Evolutionary conservation across 2,888 invertebrate genomes (phyloP), one percentile per base, ranked within the genome.

Genomic region (Xiphydria camelus): DNA sequence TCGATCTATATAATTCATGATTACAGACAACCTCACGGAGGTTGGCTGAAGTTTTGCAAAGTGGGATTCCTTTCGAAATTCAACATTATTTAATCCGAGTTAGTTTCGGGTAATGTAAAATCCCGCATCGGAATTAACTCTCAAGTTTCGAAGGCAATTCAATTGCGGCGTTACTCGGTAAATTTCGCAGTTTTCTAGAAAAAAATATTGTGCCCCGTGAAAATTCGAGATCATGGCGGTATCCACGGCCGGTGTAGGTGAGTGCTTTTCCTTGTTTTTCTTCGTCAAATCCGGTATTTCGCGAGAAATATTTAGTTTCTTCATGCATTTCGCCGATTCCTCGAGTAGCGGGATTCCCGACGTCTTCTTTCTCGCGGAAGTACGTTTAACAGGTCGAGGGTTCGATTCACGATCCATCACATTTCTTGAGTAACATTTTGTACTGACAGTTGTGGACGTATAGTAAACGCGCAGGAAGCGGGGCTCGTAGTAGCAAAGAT

Each of bases 161-260:
- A 10, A 18, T 19, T 34, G 34, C 15, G 29, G 42, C 29, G 43
- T 49, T 49, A 46, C 48, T 44, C 21, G 36, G 52, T 51, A 43
- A 42, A 52, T 38, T 20, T 53, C 17, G 40, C 29, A 41, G 40
- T 43, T 45, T 31, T 36, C 41, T 46, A 48, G 43, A 53, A 55
- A 61, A 62, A 61, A 61, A 61, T 64, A 68, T 59, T 59, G 60
- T 61, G 51, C 41, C 53, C 57, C 51, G 45, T 55, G 58, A 59
- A 63, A 64, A 67, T 62, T 33, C 42, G 55, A 54, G 56, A 83
- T 85, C 82, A 90, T 90, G 90, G 90, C 90, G 88, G 88, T 88
- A 81, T 88, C 86, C 81, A 86, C 86, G 82, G 87, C 88, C 88
- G 89, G 89, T 88, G 90, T 90, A 83, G 90, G 90, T 89, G 84